Conservation (phyloP, 2,797 vertebrate species). For the Erpetoichthys calabaricus region DNA sequence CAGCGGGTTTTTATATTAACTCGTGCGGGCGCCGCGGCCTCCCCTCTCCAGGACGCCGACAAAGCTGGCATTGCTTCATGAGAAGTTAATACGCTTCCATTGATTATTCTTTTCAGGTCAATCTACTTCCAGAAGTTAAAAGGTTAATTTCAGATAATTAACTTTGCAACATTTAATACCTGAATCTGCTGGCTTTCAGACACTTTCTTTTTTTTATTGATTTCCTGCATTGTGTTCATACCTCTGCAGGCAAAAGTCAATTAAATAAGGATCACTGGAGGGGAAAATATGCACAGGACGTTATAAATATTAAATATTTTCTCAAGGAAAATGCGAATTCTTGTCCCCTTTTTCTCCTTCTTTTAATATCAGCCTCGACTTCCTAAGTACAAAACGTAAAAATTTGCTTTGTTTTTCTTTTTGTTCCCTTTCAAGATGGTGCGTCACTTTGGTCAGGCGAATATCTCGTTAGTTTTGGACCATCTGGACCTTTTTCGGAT, state of each 20-base stretch:
- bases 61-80: too few species aligned
- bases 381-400: too few species aligned
- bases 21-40: too few species aligned
- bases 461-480: too few species aligned
- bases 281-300: constrained; percentile 17
- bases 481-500: too few species aligned
- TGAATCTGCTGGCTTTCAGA: constrained; percentile 54
- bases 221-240: constrained; percentile 48
- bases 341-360: constrained; percentile 13
- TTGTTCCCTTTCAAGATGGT: constrained; percentile 14
- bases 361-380: constrained; percentile 25
- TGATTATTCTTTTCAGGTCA: constrained; percentile 43
- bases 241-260: constrained; percentile 32
- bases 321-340: too few species aligned
- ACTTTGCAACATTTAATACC: constrained; percentile 52
- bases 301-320: constrained; percentile 2
- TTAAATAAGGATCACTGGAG: constrained; percentile 23
- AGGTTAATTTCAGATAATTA: constrained; percentile 63
- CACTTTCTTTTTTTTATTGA: constrained; percentile 42
- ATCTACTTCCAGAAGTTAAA: constrained; percentile 40
- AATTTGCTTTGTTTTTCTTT: too few species aligned
- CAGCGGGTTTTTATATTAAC: too few species aligned
- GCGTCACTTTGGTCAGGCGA: constrained; percentile 1
- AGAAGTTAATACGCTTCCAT: constrained; percentile 16
- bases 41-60: too few species aligned